Evolutionary conservation across 2,797 vertebrate species (phyloP).

Genomic region (Sebastiscus tertius): DNA sequence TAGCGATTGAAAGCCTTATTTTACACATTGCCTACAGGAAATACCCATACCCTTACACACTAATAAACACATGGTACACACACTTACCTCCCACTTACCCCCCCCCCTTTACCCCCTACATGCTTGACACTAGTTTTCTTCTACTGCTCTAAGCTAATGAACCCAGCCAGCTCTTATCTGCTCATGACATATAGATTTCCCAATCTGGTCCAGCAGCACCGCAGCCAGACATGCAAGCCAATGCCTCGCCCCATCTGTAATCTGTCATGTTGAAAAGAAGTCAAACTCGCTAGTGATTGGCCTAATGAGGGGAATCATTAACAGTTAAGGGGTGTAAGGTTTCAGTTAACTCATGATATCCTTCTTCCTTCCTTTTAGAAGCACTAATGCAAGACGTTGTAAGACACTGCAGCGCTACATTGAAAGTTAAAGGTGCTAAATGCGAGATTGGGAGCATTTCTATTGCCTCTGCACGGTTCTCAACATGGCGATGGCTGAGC

Average conservation of each 20-base stretch:
- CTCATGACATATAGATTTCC: conserved; percentile 65
- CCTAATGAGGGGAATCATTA: conserved; percentile 72
- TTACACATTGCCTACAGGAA: not conserved
- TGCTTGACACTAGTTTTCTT: conserved; percentile 27
- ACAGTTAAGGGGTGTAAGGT: conserved; percentile 52
- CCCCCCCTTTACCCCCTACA: not conserved
- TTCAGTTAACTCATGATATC: conserved; percentile 31
- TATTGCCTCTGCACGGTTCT: not conserved
- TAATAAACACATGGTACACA: not conserved
- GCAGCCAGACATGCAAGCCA: conserved; percentile 43
- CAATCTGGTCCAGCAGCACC: conserved; percentile 40
- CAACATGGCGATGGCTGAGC: too few species aligned
- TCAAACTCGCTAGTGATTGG: conserved; percentile 54
- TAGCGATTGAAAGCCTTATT: not conserved
- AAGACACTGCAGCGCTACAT: not conserved
- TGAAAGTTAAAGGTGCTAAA: not conserved
- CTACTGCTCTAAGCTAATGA: conserved; percentile 58
- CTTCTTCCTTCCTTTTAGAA: not conserved
- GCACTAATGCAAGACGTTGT: not conserved
- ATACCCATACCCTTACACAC: not conserved
- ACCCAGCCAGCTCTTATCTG: conserved; percentile 61
- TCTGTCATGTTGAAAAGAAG: conserved; percentile 68
- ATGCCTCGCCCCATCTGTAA: conserved; percentile 59
- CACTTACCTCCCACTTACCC: not conserved
- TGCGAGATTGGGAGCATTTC: not conserved